These are phyloP conservation scores for Meganola albula DNA, from an alignment of 2,888 invertebrate species.

Conservation along the genomic window DNA sequence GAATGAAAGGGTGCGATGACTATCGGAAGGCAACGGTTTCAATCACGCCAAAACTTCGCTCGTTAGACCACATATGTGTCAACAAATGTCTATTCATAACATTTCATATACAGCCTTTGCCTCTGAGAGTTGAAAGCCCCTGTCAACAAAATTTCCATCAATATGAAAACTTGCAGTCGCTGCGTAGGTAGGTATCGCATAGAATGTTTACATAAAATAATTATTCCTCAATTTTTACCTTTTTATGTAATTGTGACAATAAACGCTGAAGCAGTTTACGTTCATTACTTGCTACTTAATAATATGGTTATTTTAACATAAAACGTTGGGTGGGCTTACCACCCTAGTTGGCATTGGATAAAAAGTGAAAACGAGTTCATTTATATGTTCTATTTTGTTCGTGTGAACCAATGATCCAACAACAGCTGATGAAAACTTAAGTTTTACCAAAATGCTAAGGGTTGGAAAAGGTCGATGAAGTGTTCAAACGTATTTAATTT, in stretches of 20 bases:
- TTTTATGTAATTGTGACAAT: conserved; percentile 15
- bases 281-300: neutral
- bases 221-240: too few species aligned
- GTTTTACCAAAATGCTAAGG: too few species aligned
- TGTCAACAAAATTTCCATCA: conserved; percentile 36
- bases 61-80: conserved; percentile 51
- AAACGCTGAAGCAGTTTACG: neutral
- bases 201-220: conserved; percentile 1
- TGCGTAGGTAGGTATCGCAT: conserved; percentile 5
- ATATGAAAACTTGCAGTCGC: conserved; percentile 17
- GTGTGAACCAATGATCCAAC: too few species aligned
- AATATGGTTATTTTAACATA: too few species aligned
- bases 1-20: conserved; percentile 61
- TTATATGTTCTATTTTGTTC: too few species aligned
- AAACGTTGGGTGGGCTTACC: too few species aligned
- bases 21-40: conserved; percentile 61
- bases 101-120: conserved; percentile 43
- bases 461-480: too few species aligned
- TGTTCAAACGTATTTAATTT: too few species aligned
- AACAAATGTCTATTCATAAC: conserved; percentile 49
- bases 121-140: conserved; percentile 39
- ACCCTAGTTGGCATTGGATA: too few species aligned
- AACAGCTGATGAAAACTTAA: too few species aligned
- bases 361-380: too few species aligned
- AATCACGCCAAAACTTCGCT: conserved; percentile 64